Evolutionary conservation across 1,140 invertebrate species (phyloP).

Genomic region (Pachypeltis micranthus): DNA sequence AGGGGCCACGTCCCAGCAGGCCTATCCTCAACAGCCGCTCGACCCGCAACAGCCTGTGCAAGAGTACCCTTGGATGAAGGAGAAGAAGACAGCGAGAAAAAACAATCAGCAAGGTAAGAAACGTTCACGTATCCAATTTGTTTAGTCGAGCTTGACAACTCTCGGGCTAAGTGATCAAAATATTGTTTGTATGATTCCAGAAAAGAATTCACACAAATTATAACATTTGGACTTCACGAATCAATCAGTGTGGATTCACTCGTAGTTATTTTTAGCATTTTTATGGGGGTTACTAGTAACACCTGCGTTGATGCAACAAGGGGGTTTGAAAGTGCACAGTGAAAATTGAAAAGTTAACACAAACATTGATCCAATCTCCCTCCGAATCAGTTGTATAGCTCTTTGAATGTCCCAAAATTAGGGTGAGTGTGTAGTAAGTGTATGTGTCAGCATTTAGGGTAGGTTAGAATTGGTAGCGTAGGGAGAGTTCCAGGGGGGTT

Average conservation of each 20-base stretch:
- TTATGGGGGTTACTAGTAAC: too few relatives aligned
- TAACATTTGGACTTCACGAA: not conserved
- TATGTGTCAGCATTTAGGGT: too few relatives aligned
- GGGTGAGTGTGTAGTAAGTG: too few relatives aligned
- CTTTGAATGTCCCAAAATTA: too few relatives aligned
- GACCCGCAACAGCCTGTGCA: slow-evolving; percentile 61
- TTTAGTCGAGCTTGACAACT: not conserved
- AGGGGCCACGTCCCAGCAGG: slow-evolving; percentile 40
- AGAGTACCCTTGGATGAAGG: slow-evolving; percentile 95
- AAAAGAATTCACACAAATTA: not conserved
- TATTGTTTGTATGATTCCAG: not conserved
- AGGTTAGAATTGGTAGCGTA: too few relatives aligned
- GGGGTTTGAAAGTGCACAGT: too few relatives aligned
- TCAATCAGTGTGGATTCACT: too few relatives aligned
- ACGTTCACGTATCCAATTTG: not conserved
- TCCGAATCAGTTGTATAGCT: too few relatives aligned
- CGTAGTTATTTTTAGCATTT: not conserved
- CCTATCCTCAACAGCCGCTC: slow-evolving; percentile 37
- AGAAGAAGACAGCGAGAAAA: slow-evolving; percentile 89
- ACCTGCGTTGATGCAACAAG: too few relatives aligned
- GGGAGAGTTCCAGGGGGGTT: too few relatives aligned
- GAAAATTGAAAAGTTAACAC: too few relatives aligned
- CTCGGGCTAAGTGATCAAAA: not conserved
- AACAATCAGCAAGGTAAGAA: slow-evolving; percentile 74
- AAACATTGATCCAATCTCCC: too few relatives aligned